Percentiles rank a stretch among this genome's conserved stretches.
Conservation (phyloP, 2,888 invertebrate genomes). For the Xanthia icteritia region DNA sequence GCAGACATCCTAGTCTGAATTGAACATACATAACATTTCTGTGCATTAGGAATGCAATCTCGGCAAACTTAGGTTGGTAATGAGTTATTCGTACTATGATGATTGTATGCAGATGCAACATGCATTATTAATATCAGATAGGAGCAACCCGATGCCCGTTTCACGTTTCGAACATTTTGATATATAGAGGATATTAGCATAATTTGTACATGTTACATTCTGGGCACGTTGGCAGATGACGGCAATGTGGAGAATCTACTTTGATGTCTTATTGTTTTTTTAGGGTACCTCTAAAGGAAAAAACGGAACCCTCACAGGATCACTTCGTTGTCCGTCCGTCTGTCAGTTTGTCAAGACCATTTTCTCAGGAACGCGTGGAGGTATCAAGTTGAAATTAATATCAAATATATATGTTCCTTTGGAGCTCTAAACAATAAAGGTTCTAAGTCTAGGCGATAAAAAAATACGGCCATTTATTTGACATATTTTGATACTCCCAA, state of each 20-base stretch:
- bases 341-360: too few species aligned
- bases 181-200: conserved; percentile 26
- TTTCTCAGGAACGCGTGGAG: too few species aligned
- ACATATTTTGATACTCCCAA: too few species aligned
- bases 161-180: conserved; percentile 16
- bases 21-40: not conserved
- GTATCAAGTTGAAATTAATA: too few species aligned
- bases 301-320: too few species aligned
- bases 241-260: not conserved
- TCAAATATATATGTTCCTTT: too few species aligned
- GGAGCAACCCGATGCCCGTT: not conserved
- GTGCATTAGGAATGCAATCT: conserved; percentile 27
- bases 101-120: conserved; percentile 23
- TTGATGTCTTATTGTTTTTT: not conserved
- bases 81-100: conserved; percentile 15
- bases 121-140: conserved; percentile 37
- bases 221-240: conserved; percentile 18
- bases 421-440: too few species aligned
- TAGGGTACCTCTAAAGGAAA: too few species aligned
- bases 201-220: conserved; percentile 25
- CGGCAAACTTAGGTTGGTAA: conserved; percentile 12
- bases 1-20: conserved; percentile 2
- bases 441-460: too few species aligned
- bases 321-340: too few species aligned
- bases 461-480: too few species aligned